phyloP scores from a whole-genome alignment of 2,888 invertebrate species.

The Eurytoma adleriae region DNA sequence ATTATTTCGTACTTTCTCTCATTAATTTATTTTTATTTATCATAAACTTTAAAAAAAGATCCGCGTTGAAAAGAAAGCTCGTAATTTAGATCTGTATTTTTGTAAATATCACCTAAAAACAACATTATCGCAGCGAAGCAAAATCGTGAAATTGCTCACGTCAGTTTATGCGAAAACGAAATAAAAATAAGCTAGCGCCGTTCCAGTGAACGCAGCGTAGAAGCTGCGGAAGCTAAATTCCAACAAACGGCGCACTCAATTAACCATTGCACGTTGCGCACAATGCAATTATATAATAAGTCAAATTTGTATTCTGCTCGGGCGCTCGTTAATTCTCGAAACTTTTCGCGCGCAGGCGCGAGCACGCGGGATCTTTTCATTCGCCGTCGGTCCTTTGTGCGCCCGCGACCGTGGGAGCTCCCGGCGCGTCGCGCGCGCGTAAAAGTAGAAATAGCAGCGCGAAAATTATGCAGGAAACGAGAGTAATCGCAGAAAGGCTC shows the following conservation, averaged over 20 bases:
- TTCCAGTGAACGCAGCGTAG: too few species aligned
- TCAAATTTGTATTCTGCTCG: not conserved
- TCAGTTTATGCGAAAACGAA: too few species aligned
- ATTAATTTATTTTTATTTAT: not conserved
- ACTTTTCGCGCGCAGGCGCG: not conserved
- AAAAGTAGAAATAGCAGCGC: constrained; percentile 31
- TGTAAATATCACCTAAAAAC: too few species aligned
- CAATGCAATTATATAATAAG: not conserved
- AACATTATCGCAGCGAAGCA: too few species aligned
- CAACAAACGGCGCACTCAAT: not conserved
- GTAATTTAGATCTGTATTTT: too few species aligned
- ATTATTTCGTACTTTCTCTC: too few species aligned
- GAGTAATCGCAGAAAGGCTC: constrained; percentile 15
- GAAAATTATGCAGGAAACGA: constrained; percentile 42
- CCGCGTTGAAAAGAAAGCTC: too few species aligned
- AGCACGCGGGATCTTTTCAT: constrained; percentile 29
- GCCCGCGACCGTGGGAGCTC: not conserved
- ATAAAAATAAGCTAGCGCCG: too few species aligned
- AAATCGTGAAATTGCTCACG: too few species aligned
- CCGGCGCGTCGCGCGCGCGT: not conserved
- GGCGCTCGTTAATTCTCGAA: constrained; percentile 23
- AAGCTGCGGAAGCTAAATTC: too few species aligned
- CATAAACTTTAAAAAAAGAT: too few species aligned
- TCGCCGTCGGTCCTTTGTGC: constrained; percentile 19
- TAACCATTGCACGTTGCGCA: constrained; percentile 7